Conservation (phyloP, 2,797 vertebrate species). For the Cossypha niveicapilla region DNA sequence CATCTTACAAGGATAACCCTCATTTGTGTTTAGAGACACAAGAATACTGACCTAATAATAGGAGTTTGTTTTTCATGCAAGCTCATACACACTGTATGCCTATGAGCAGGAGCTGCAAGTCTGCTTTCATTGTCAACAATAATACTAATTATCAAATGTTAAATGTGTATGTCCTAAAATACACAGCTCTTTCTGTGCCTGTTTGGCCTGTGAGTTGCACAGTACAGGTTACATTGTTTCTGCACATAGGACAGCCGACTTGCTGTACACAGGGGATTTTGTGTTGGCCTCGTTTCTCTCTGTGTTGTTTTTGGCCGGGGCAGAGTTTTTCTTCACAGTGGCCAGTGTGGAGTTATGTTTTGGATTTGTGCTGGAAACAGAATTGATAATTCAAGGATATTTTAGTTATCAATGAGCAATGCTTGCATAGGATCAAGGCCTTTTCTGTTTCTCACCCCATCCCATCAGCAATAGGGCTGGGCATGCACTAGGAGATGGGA, state of each 20-base stretch:
- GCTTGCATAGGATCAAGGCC: neutral
- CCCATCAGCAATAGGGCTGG: neutral
- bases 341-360: neutral
- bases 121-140: neutral
- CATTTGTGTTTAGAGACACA: neutral
- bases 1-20: neutral
- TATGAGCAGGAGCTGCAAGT: neutral
- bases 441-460: neutral
- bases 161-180: neutral
- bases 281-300: neutral
- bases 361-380: neutral
- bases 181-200: neutral
- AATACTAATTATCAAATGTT: neutral
- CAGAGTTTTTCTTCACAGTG: neutral
- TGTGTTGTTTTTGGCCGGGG: neutral
- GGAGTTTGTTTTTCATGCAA: neutral
- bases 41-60: neutral
- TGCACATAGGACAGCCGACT: neutral
- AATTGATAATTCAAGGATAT: neutral
- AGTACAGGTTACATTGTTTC: neutral
- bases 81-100: neutral
- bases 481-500: fast-evolving
- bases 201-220: neutral
- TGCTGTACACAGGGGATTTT: neutral
- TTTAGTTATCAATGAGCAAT: neutral